Conservation (phyloP, 2,888 invertebrate species). For the Caenorhabditis sulstoni region DNA sequence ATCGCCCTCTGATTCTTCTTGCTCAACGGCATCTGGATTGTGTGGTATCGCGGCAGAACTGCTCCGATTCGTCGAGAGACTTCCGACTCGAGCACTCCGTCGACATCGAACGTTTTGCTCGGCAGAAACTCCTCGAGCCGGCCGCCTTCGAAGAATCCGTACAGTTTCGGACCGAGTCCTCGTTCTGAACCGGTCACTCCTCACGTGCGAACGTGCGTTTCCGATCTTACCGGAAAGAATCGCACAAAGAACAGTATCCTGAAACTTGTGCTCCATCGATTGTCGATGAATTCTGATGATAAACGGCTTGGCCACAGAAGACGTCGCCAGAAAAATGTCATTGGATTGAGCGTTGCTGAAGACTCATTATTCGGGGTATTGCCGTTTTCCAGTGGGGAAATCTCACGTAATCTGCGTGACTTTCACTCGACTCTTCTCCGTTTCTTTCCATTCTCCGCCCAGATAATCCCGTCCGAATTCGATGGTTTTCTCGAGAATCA, state of each 20-base stretch:
- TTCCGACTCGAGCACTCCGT: conserved; percentile 22
- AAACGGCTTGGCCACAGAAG: conserved; percentile 14
- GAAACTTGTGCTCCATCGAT: conserved; percentile 7
- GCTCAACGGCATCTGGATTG: conserved; percentile 25
- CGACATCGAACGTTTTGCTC: conserved; percentile 21
- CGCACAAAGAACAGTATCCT: conserved; percentile 34
- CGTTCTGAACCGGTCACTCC: conserved; percentile 8
- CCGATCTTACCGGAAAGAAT: conserved; percentile 29
- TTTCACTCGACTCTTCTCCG: conserved; percentile 30
- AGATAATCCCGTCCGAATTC: conserved; percentile 29
- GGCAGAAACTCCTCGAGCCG: conserved; percentile 40
- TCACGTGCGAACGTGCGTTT: not conserved
- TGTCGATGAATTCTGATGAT: conserved; percentile 43
- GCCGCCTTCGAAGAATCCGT: conserved; percentile 44
- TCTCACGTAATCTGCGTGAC: conserved; percentile 20
- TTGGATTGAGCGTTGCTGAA: conserved; percentile 41
- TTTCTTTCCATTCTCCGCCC: conserved; percentile 31
- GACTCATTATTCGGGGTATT: not conserved
- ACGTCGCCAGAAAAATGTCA: conserved; percentile 36
- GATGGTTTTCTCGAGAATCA: conserved; percentile 20
- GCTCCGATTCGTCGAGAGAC: conserved; percentile 24
- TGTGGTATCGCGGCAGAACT: conserved; percentile 21
- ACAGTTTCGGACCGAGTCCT: conserved; percentile 38
- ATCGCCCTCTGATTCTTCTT: conserved; percentile 8
- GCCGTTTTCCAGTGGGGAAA: not conserved